phyloP scores from a whole-genome alignment of 1,140 invertebrate species.

The Drosophila lacteicornis region DNA sequence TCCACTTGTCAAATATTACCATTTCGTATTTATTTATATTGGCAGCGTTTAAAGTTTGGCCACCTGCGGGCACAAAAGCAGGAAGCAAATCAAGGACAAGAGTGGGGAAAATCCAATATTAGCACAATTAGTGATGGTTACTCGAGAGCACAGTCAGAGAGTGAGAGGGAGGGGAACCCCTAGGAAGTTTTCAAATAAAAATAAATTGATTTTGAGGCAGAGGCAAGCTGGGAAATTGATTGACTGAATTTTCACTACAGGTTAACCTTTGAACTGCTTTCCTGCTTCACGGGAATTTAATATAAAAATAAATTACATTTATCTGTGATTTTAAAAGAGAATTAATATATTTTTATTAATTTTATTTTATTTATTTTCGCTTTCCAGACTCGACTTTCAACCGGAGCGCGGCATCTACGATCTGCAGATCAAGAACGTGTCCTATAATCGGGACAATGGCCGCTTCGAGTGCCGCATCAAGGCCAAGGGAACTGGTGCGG shows the following conservation, averaged over 20 bases:
- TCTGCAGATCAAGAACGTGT: constrained; percentile 93
- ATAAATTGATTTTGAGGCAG: constrained; percentile 63
- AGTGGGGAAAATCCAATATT: constrained; percentile 71
- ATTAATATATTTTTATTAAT: background rate
- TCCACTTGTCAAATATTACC: constrained; percentile 68
- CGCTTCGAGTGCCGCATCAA: constrained; percentile 96
- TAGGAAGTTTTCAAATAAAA: constrained; percentile 61
- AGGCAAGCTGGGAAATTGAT: constrained; percentile 33
- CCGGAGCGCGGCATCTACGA: constrained; percentile 94
- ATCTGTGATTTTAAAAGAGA: too few relatives aligned
- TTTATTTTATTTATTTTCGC: background rate
- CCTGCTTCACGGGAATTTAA: background rate
- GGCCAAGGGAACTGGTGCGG: constrained; percentile 91
- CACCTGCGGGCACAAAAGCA: constrained; percentile 63
- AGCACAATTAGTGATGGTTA: constrained; percentile 73
- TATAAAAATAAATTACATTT: too few relatives aligned
- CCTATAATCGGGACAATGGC: constrained; percentile 95
- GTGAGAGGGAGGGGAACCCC: background rate
- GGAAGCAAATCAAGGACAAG: constrained; percentile 42
- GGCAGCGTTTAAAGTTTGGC: constrained; percentile 77
- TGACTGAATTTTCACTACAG: constrained; percentile 14
- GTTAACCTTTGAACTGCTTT: constrained; percentile 14
- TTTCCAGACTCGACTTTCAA: constrained; percentile 89
- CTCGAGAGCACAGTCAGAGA: background rate
- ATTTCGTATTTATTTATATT: constrained; percentile 80